phyloP scores from a whole-genome alignment of 2,888 invertebrate genomes.

The Acleris laterana region DNA sequence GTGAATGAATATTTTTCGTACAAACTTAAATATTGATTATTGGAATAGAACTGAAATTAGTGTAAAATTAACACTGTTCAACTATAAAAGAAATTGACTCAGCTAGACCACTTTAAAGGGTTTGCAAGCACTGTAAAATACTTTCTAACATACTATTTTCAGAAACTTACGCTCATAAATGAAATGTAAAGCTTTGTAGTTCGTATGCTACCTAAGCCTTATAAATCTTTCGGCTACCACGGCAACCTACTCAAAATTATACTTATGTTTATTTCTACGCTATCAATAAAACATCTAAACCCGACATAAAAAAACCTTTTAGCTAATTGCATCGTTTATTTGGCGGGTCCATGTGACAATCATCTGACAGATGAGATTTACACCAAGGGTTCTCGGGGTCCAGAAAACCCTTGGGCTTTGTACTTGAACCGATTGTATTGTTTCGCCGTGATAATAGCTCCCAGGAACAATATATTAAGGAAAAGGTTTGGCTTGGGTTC shows the following conservation, averaged over 20 bases:
- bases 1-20: not conserved
- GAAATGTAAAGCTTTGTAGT: too few relatives aligned
- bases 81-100: too few relatives aligned
- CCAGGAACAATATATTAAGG: constrained; percentile 6
- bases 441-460: constrained; percentile 8
- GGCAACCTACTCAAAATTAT: too few relatives aligned
- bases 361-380: constrained; percentile 37
- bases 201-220: too few relatives aligned
- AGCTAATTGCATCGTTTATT: constrained; percentile 36
- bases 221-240: too few relatives aligned
- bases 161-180: too few relatives aligned
- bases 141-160: too few relatives aligned
- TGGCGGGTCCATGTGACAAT: constrained; percentile 30
- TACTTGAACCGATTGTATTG: constrained; percentile 14
- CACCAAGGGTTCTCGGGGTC: constrained; percentile 6
- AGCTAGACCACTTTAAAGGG: too few relatives aligned
- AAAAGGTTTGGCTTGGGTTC: constrained; percentile 5
- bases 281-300: constrained; percentile 23
- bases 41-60: too few relatives aligned
- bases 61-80: too few relatives aligned
- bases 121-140: too few relatives aligned
- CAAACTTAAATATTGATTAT: not conserved
- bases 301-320: constrained; percentile 28
- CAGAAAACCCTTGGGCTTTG: not conserved
- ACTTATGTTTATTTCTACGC: not conserved